phyloP scores from a whole-genome alignment of 2,888 invertebrate genomes.

The Limenitis camilla region DNA sequence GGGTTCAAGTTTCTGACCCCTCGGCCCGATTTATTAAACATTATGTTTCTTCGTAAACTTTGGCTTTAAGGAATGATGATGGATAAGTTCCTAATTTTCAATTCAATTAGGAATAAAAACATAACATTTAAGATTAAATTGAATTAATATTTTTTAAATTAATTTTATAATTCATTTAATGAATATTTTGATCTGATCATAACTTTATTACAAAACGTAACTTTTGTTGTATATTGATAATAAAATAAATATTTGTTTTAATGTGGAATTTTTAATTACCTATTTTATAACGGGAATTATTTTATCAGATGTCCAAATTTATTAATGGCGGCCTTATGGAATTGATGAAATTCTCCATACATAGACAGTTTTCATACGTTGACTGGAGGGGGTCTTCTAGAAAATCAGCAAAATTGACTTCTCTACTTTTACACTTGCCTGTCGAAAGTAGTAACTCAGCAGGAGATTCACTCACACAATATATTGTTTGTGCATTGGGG shows the following conservation, averaged over 20 bases:
- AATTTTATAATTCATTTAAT: too few species aligned
- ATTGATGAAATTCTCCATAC: slow-evolving; percentile 45
- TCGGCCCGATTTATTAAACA: slow-evolving; percentile 84
- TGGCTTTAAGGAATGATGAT: not conserved
- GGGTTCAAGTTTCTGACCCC: slow-evolving; percentile 82
- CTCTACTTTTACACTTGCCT: not conserved
- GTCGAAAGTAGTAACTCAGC: not conserved
- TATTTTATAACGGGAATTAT: not conserved
- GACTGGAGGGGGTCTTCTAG: slow-evolving; percentile 7
- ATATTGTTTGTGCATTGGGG: not conserved
- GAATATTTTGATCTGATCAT: too few species aligned
- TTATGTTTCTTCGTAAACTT: slow-evolving; percentile 73
- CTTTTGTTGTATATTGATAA: not conserved
- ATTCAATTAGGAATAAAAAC: too few species aligned
- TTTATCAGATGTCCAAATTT: not conserved
- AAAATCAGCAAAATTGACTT: slow-evolving; percentile 30
- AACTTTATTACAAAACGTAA: too few species aligned
- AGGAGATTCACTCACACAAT: not conserved
- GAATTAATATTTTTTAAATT: too few species aligned
- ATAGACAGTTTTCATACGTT: slow-evolving; percentile 31
- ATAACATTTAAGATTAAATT: too few species aligned
- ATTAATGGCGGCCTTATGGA: slow-evolving; percentile 44
- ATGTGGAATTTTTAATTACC: not conserved
- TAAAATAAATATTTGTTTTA: not conserved
- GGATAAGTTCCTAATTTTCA: too few species aligned